phyloP scores from a whole-genome alignment of 2,888 invertebrate species.

The Cartodere bifasciata region DNA sequence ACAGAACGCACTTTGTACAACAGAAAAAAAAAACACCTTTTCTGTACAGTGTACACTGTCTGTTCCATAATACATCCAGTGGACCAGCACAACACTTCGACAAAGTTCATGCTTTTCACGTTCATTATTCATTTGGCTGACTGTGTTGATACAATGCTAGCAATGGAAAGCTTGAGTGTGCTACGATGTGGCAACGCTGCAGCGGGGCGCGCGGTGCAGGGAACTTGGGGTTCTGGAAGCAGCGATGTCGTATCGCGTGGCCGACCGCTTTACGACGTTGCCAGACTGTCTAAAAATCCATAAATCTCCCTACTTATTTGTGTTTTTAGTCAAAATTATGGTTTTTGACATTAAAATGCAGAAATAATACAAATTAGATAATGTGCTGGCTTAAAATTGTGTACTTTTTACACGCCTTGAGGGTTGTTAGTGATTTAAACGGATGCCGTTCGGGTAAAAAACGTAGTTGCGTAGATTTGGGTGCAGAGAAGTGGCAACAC shows the following conservation, averaged over 20 bases:
- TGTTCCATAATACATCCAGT: conserved; percentile 25
- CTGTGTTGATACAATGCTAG: conserved; percentile 25
- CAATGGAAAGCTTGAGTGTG: conserved; percentile 28
- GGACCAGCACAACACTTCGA: conserved; percentile 14
- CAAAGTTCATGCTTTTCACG: conserved; percentile 18
- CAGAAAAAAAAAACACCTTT: conserved; percentile 23
- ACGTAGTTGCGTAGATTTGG: too few species aligned
- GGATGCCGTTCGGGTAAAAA: too few species aligned
- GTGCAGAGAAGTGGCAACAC: too few species aligned
- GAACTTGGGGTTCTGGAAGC: conserved; percentile 23
- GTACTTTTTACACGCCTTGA: too few species aligned
- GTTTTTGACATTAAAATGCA: too few species aligned
- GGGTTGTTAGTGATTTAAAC: too few species aligned
- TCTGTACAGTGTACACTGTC: conserved; percentile 20
- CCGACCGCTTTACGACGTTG: too few species aligned
- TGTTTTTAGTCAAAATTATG: too few species aligned
- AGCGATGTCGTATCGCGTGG: conserved; percentile 23
- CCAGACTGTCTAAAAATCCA: too few species aligned
- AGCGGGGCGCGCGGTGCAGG: conserved; percentile 15
- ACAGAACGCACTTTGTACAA: conserved; percentile 14
- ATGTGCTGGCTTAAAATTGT: too few species aligned
- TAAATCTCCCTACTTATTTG: too few species aligned
- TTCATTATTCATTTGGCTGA: conserved; percentile 19
- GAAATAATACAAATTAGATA: too few species aligned
- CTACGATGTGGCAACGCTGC: conserved; percentile 28